These are phyloP conservation scores for Mastomys natalensis DNA, from an alignment of 2,113 vertebrate species.

Conservation along the genomic window DNA sequence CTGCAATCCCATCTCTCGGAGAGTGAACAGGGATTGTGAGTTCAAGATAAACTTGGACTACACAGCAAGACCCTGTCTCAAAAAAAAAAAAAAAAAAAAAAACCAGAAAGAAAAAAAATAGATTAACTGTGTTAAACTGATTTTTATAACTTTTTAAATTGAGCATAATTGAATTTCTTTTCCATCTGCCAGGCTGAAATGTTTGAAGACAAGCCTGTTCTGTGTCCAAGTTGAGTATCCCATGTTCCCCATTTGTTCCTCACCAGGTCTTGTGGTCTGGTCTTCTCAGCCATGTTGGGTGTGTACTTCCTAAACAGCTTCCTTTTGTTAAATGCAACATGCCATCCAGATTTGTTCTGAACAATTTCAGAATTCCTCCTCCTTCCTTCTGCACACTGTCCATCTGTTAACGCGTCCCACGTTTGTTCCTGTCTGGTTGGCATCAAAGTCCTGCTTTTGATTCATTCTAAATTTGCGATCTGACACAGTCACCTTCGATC, in stretches of 20 bases:
- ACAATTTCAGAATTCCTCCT: background rate
- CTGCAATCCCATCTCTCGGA: background rate
- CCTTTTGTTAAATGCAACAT: background rate
- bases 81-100: no score
- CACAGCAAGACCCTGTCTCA: background rate
- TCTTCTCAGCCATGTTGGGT: background rate
- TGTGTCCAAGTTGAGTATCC: background rate
- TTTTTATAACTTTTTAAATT: background rate
- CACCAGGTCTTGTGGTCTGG: background rate
- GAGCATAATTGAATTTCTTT: background rate
- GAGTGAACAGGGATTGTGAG: background rate
- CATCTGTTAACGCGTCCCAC: constrained; percentile 55
- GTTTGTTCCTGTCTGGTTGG: background rate
- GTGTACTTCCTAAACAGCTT: background rate
- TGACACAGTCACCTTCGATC: background rate
- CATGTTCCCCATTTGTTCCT: rapidly evolving
- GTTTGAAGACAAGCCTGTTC: background rate
- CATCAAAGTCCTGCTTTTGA: background rate
- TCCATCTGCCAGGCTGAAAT: background rate
- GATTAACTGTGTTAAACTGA: background rate
- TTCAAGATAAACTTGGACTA: background rate
- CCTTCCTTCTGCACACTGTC: background rate
- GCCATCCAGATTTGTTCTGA: constrained; percentile 40
- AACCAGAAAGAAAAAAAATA: background rate
- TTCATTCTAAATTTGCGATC: background rate